Conservation (phyloP, 2,797 vertebrate species). For the Xyrichtys novacula region DNA sequence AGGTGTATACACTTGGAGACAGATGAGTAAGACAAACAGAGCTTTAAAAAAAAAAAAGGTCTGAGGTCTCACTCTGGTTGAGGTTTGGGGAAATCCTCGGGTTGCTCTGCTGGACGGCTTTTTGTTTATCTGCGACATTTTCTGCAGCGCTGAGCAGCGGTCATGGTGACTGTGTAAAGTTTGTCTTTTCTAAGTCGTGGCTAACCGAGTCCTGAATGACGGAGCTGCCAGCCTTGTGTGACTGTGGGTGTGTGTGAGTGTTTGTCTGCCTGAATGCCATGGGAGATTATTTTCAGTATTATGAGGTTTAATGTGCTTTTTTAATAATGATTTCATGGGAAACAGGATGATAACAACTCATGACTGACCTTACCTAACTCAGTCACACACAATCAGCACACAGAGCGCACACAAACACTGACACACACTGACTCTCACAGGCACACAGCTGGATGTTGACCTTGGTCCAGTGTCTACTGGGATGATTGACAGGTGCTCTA, state of each 20-base stretch:
- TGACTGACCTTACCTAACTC: constrained; percentile 65
- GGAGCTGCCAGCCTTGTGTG: constrained; percentile 17
- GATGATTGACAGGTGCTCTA: constrained; percentile 80
- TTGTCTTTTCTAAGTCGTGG: constrained; percentile 81
- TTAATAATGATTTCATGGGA: constrained; percentile 56
- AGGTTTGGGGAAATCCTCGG: constrained; percentile 59
- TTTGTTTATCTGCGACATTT: constrained; percentile 73
- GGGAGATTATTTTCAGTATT: constrained; percentile 37
- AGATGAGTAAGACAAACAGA: constrained; percentile 32
- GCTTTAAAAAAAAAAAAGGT: constrained; percentile 60
- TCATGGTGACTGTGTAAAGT: constrained; percentile 86
- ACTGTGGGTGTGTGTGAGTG: constrained; percentile 36
- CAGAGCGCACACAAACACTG: constrained; percentile 41
- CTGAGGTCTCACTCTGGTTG: constrained; percentile 32
- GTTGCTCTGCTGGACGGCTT: constrained; percentile 40
- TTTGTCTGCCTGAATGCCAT: constrained; percentile 23
- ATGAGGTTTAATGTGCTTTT: constrained; percentile 50
- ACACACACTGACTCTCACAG: constrained; percentile 49
- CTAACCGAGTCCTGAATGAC: constrained; percentile 72
- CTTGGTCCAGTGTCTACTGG: constrained; percentile 54
- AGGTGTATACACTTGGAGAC: background rate
- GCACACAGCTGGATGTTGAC: constrained; percentile 62
- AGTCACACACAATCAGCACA: constrained; percentile 59
- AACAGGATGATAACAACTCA: constrained; percentile 53
- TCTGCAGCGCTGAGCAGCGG: constrained; percentile 67